A percentile compares a stretch with the other conserved stretches of the same genome.
Conservation (phyloP, 1,140 invertebrate species). For the Diplogasteroides magnus region DNA sequence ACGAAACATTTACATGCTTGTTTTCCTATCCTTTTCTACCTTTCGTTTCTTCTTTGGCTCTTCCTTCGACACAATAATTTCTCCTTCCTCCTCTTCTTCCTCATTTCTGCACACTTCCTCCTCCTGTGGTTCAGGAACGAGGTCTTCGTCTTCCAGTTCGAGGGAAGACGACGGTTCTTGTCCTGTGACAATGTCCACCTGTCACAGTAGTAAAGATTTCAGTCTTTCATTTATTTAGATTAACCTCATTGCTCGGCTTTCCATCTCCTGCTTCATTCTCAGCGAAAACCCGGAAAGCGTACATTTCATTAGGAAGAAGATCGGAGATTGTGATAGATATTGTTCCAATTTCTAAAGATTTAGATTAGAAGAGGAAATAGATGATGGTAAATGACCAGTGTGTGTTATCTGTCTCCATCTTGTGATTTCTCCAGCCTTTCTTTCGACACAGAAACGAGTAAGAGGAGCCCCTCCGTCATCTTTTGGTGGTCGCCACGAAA, state of each 20-base stretch:
- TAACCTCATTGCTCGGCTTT: constrained; percentile 73
- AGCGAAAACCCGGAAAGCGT: constrained; percentile 89
- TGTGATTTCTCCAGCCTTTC: constrained; percentile 46
- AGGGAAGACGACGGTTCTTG: not conserved
- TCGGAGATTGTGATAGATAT: constrained; percentile 59
- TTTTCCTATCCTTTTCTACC: not conserved
- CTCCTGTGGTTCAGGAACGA: constrained; percentile 26
- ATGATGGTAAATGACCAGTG: constrained; percentile 55
- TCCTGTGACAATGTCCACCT: not conserved
- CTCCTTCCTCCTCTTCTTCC: constrained; percentile 10
- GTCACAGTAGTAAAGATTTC: not conserved
- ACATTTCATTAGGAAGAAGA: constrained; percentile 87
- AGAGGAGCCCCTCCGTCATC: constrained; percentile 30
- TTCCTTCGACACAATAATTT: not conserved
- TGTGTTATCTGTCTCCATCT: constrained; percentile 44
- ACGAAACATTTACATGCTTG: not conserved
- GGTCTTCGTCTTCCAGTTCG: constrained; percentile 12
- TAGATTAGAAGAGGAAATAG: not conserved
- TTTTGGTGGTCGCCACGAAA: constrained; percentile 36
- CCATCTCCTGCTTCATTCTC: constrained; percentile 94
- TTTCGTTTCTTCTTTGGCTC: not conserved
- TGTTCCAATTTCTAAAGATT: not conserved
- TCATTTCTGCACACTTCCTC: constrained; percentile 9
- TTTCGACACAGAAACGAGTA: constrained; percentile 43
- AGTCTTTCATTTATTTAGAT: constrained; percentile 15